Evolutionary conservation across 2,113 vertebrate genomes (phyloP), one percentile per base, ranked within the genome.

Genomic region (Tiliqua scincoides): DNA sequence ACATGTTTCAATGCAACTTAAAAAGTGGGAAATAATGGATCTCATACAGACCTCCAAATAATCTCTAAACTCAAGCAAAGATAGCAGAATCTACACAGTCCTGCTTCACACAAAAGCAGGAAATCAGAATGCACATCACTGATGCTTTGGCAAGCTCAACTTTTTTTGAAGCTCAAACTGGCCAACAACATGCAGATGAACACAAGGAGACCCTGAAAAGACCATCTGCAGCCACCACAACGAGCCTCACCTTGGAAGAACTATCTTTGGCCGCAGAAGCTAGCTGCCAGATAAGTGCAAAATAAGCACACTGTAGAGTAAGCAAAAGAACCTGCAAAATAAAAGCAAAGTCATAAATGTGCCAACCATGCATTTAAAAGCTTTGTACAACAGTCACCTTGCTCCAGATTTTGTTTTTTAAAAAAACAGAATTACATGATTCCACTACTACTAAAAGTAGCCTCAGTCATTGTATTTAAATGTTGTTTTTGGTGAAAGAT

Each of bases 221-320:
- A 23, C n/a, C 35, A 11, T 1, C 1, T 6, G 10, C 18, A 54
- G 37, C 57, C n/a, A 30, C 25, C 40, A 18, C 12, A 84, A 32
- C 10, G 32, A 83, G 43, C 9, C 96, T 93, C 94, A 98, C 98
- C 95, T 97, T 97, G 89, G 96, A 93, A 87, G 95, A 94, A 2
- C 93, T 59, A 6, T 88, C 93, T 83, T 97, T 96, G 0, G 90
- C 89, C 32, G 96, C 96, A 6, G 87, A 95, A 93, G 92, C 93
- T 79, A 98, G 95, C 18, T 97, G 97, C 98, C 98, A 98, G 67
- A 99, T 91, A 81, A 98, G 85, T 90, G 95, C 95, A 94, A 95
- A 98, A 89, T 96, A 97, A 1, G 95, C 93, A 91, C 97, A 98
- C 88, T 96, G 96, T 87, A 99, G 94, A 78, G 96, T 96, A 71